Evolutionary conservation across 1,140 invertebrate species (phyloP), one percentile per base, ranked within the genome.

Genomic region (Cydia amplana): DNA sequence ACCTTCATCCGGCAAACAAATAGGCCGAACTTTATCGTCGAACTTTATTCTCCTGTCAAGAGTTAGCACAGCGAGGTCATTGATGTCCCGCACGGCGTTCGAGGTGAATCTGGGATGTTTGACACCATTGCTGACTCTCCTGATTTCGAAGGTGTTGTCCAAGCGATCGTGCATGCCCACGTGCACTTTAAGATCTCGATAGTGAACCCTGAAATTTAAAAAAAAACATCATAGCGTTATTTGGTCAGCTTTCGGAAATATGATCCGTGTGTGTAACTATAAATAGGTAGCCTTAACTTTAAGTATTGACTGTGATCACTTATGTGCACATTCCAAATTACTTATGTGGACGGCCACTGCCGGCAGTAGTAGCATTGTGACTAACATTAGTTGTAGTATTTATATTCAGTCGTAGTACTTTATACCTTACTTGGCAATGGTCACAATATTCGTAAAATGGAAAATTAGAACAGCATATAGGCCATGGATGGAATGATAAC

Each of bases 1-100:
- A 94, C 94, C 91, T 83, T 82, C 75, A 77, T 78, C 81, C 43
- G 94, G 94, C 16, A 95, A 84, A 77, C 94, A 95, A 55, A 94
- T 93, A 1, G 94, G 95, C 20, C 87, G 83, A 70, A 95, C 86
- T 79, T 83, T 90, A 4, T 91, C 87, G 9, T 86, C 90, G 72
- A 91, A 91, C 60, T 85, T 80, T 1, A 92, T 23, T 77, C 83
- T 89, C 16, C 80, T 83, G 23, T 91, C 86, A 1, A 94, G 79
- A 6, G 91, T 92, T 23, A 95, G 81, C 4, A 95, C 80, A 4
- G 94, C 94, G 43, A 94, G 93, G 80, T 95, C 94, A 76, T 92
- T 91, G 65, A 92, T 89, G 46, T 92, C 90, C 28, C 91, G 78
- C 1, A 92, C 89, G 18, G 91, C 89, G 40, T 92, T 92, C 0